phyloP scores from a whole-genome alignment of 2,797 vertebrate genomes.

The Chromobotia macracanthus region DNA sequence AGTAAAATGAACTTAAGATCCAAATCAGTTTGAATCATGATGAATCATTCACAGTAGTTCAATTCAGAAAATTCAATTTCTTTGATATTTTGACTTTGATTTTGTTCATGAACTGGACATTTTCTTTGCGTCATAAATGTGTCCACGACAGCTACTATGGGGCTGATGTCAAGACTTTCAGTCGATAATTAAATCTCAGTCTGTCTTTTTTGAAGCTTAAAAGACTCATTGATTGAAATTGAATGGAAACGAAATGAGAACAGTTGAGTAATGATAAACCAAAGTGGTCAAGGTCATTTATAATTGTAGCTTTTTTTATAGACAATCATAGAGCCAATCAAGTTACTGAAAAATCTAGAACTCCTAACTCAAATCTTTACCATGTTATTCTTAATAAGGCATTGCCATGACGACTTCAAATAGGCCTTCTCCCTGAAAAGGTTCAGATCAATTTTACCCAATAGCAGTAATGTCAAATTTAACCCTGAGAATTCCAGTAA shows the following conservation, averaged over 20 bases:
- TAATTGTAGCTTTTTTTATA: neutral
- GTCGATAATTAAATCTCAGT: neutral
- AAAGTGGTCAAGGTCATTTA: conserved; percentile 12
- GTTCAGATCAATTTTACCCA: conserved; percentile 36
- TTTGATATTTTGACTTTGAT: neutral
- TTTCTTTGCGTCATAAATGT: neutral
- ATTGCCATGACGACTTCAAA: neutral
- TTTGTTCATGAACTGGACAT: neutral
- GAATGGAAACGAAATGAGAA: no score
- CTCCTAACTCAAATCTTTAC: no score
- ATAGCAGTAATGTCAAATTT: conserved; percentile 24
- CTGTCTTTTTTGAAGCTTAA: neutral
- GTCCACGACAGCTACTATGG: neutral
- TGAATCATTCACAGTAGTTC: no score
- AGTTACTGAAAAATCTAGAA: neutral
- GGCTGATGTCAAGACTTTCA: neutral
- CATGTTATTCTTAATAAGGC: conserved; percentile 2
- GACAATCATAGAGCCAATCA: neutral
- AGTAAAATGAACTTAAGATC: neutral
- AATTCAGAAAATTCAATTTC: no score
- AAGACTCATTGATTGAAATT: no score
- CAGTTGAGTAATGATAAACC: neutral
- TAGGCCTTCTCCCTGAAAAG: conserved; percentile 19
- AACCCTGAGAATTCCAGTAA: conserved; percentile 13
- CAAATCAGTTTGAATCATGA: neutral